Percentiles rank a stretch among this genome's conserved stretches.
Conservation (phyloP, 1,140 invertebrate genomes). For the Tribolium madens region DNA sequence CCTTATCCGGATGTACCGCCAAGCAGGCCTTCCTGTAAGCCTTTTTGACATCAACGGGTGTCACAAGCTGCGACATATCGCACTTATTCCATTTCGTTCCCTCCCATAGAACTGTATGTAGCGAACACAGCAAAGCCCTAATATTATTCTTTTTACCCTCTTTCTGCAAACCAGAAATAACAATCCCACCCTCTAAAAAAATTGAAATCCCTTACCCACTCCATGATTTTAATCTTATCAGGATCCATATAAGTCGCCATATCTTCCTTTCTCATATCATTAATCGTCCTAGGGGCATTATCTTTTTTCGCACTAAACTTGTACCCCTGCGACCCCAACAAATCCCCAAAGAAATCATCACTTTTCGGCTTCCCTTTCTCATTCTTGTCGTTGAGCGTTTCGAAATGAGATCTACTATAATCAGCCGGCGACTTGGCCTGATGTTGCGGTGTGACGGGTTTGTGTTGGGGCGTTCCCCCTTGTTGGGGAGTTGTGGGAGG, state of each 20-base stretch:
- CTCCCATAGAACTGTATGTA: slow-evolving; percentile 95
- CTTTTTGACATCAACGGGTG: slow-evolving; percentile 94
- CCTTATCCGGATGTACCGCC: slow-evolving; percentile 98
- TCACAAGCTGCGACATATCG: slow-evolving; percentile 95
- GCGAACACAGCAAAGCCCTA: slow-evolving; percentile 91
- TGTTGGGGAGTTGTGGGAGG: slow-evolving; percentile 63
- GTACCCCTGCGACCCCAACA: slow-evolving; percentile 90
- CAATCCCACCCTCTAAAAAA: not conserved
- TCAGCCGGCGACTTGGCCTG: slow-evolving; percentile 65
- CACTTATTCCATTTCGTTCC: slow-evolving; percentile 92
- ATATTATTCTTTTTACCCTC: slow-evolving; percentile 98
- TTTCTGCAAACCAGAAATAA: slow-evolving; percentile 71
- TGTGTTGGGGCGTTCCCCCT: slow-evolving; percentile 63
- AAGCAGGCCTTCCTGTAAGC: slow-evolving; percentile 95
- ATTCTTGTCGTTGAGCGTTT: slow-evolving; percentile 68
- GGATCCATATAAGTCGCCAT: slow-evolving; percentile 91
- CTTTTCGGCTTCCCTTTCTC: slow-evolving; percentile 67
- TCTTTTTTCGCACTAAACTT: slow-evolving; percentile 83
- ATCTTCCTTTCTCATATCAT: slow-evolving; percentile 92
- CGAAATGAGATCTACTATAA: slow-evolving; percentile 78
- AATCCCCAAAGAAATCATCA: slow-evolving; percentile 89
- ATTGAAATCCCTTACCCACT: slow-evolving; percentile 71
- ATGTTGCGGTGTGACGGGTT: slow-evolving; percentile 65
- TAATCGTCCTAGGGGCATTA: slow-evolving; percentile 87
- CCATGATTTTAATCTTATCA: slow-evolving; percentile 86